Evolutionary conservation across 1,140 invertebrate genomes (phyloP).

Genomic region (Tribolium madens): DNA sequence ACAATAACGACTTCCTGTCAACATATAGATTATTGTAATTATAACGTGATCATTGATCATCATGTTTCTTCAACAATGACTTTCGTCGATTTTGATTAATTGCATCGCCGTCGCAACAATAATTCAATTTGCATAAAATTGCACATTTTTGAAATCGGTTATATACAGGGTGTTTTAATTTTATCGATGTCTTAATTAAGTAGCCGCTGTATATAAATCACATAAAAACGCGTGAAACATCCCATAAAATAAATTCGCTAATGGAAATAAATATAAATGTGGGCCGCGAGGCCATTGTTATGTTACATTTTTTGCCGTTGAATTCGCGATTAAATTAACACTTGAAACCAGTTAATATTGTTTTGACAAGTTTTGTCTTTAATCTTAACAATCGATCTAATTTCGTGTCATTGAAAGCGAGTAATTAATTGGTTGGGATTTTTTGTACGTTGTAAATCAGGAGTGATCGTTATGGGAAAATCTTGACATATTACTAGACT

Average conservation of each 20-base stretch:
- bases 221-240: constrained; percentile 2
- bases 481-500: background rate
- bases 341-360: constrained; percentile 30
- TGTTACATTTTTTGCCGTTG: constrained; percentile 1
- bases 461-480: constrained; percentile 13
- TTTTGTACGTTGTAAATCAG: constrained; percentile 3
- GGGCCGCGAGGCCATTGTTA: constrained; percentile 20
- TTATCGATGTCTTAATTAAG: background rate
- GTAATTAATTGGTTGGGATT: constrained; percentile 26
- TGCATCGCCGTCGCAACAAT: no score
- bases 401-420: constrained; percentile 16
- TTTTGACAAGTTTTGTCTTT: constrained; percentile 13
- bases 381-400: constrained; percentile 18
- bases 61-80: no score
- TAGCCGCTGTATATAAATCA: background rate
- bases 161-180: no score
- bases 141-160: no score
- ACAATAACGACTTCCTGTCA: no score
- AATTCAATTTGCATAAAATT: no score
- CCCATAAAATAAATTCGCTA: constrained; percentile 13
- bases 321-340: constrained; percentile 22
- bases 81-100: no score
- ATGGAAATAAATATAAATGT: constrained; percentile 4
- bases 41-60: no score
- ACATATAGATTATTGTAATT: no score